Evolutionary conservation across 2,113 vertebrate species (phyloP), one percentile per base, ranked within the genome.

Genomic region (Tragulus kanchil): DNA sequence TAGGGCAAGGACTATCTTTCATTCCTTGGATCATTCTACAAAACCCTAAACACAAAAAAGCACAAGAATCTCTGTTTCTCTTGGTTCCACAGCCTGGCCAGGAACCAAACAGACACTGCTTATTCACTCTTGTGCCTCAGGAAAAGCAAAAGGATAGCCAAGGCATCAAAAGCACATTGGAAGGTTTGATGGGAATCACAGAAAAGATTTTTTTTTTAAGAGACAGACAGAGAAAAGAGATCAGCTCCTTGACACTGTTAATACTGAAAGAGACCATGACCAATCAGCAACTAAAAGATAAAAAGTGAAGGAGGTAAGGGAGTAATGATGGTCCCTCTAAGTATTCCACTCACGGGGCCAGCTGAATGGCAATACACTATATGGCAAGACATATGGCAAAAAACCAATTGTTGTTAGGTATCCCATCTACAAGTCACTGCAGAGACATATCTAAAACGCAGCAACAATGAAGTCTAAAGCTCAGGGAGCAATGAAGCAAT

Each of bases 151-250:
- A 31, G 52, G 67, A 81, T 45, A 93, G 75, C 58, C 91, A 90
- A 95, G 52, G 65, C 67, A 87, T 61, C 48, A 92, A 88, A 96
- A 96, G n/a, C 50, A 94, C 59, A 91, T 94, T 73, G 75, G 83
- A 96, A 93, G 58, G 45, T 75, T 85, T 95, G 65, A 87, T 54
- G 54, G 36, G 45, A 93, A 26, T 87, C 88, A 77, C 58, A 90
- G 84, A 93, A 95, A 83, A 56, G 31, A 48, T 16, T 14, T 90
- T 77, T 62, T 50, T 42, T 31, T 61, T 6, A 73, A 36, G 25
- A 86, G 10, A 94, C 42, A 89, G 50, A 69, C 11, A 84, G 62
- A 97, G 25, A 82, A n/a, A 96, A 92, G 23, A 94, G 48, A 97
- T 45, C 23, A 97, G 56, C n/a, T 90, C 75, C 36, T 45, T 95